Evolutionary conservation across 1,140 invertebrate species (phyloP).

Genomic region (Pseudoatta argentina): DNA sequence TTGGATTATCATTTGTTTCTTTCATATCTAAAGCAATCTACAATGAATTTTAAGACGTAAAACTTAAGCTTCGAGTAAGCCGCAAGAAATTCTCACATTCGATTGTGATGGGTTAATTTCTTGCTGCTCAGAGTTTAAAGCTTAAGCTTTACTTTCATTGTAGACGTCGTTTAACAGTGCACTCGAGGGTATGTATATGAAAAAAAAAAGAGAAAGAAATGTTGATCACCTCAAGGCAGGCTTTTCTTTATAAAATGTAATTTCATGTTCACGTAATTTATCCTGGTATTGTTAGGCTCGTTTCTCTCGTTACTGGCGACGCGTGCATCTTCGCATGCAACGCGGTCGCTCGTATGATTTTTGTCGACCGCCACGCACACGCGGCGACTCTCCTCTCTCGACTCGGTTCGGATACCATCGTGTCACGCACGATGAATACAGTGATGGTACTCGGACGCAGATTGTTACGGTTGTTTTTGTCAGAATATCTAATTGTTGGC

Average conservation of each 20-base stretch:
- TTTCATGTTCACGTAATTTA: slow-evolving; percentile 23
- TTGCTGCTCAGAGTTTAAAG: no score
- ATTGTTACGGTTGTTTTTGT: slow-evolving; percentile 29
- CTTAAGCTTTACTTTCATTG: no score
- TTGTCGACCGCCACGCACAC: slow-evolving; percentile 1
- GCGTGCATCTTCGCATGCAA: slow-evolving; percentile 37
- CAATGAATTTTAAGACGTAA: no score
- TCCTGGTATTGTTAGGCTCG: slow-evolving; percentile 1
- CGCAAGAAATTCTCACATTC: no score
- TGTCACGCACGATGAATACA: not conserved
- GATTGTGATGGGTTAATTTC: no score
- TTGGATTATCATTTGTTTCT: no score
- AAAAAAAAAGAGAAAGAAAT: not conserved
- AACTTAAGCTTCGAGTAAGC: no score
- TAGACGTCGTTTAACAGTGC: no score
- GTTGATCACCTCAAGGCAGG: not conserved
- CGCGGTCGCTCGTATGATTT: slow-evolving; percentile 11
- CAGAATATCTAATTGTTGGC: slow-evolving; percentile 15
- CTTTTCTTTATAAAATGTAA: not conserved
- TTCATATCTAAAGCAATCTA: no score
- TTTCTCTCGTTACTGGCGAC: slow-evolving; percentile 27
- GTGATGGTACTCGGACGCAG: slow-evolving; percentile 7
- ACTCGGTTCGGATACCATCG: not conserved
- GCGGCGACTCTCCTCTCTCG: not conserved
- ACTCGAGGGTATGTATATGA: no score